Base-by-base conservation (phyloP, 1,140 invertebrate genomes). In the Sitobion miscanthi region DNA sequence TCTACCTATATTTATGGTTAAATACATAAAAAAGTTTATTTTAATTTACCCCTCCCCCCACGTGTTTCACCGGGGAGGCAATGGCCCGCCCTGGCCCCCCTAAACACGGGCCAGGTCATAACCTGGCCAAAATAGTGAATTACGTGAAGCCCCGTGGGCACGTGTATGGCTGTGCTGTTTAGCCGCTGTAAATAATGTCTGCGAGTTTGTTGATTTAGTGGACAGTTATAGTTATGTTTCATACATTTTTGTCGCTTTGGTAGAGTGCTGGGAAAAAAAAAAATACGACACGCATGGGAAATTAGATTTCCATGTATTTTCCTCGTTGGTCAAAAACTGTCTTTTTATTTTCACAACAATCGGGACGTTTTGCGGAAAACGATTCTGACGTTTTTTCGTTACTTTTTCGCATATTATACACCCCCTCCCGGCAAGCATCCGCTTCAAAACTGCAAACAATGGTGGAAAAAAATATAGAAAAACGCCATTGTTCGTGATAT, bases 231-330 rank as follows among this genome's bases (percentile, higher is more conserved):
- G 47, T 87, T 49, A 6, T 49, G 35, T 54, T 90, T 57, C 21
- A 38, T 17, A 87, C 3, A 88, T 88, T 52, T 52, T 38, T 35
- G n/a, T 52, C 17, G 47, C 7, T 14, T 91, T 17, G 20, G 30
- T 38, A n/a, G 42, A 2, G 17, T 23, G 69, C 38, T 21, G 45
- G 9, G 52, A 38, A 3, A 77, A 2, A 77, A 2, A 35, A 92
- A 52, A 92, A 82, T 83, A 92, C 69, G 91, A 92, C 69, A 92
- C 91, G 91, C 91, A 54, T 83, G 91, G 91, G 91, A 92, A 92
- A 92, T 92, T 92, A 92, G 69, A 92, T 92, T 83, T 92, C 21
- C 77, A 35, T 92, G 77, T 52, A 82, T 69, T 91, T 35, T 83
- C 17, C 25, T 54, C n/a, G 30, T 69, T 14, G 69, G 90, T 94